Base-by-base conservation (phyloP, 2,888 invertebrate genomes). In the Caradrina clavipalpis region DNA sequence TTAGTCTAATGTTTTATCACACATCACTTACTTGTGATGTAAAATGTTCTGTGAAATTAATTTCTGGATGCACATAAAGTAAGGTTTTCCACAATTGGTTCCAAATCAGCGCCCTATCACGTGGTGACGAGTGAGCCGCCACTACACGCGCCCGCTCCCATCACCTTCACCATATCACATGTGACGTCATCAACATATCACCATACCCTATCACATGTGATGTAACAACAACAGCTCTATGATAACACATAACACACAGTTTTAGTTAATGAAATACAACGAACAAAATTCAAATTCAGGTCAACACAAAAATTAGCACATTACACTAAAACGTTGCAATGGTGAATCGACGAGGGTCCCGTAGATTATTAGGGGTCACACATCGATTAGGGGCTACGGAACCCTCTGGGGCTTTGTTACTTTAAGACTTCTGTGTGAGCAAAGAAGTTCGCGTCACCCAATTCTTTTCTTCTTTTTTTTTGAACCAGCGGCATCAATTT, bases 271-370 rank as follows among this genome's bases (percentile, higher is more conserved):
- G 90, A 95, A 94, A 93, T 94, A 93, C 95, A 96, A 95, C 94
- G 94, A 95, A 95, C 94, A 95, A 95, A 95, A 95, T 92, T 90
- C 94, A 95, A 95, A 95, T 93, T 94, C 94, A 95, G 93, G 91
- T 94, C 93, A 95, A 89, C 88, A 89, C 84, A 86, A 83, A 82
- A 94, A 93, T 95, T 95, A 96, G 95, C 95, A 95, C 95, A 95
- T 91, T 94, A 95, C 94, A 95, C 95, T 96, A 95, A 89, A 89
- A 94, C 90, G 91, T 90, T 91, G 91, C 91, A 90, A 88, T 90
- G 90, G 91, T 95, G 93, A 86, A 91, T 89, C 75, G 85, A 87
- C 83, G 95, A 95, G 95, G 92, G 91, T 93, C 90, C 93, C 95
- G 95, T 94, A 95, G 94, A 86, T 77, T 84, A 89, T 86, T 86